Percentiles rank a stretch among this genome's conserved stretches.
Evolutionary conservation across 2,888 invertebrate species (phyloP).

Genomic region (Trachelus tabidus): DNA sequence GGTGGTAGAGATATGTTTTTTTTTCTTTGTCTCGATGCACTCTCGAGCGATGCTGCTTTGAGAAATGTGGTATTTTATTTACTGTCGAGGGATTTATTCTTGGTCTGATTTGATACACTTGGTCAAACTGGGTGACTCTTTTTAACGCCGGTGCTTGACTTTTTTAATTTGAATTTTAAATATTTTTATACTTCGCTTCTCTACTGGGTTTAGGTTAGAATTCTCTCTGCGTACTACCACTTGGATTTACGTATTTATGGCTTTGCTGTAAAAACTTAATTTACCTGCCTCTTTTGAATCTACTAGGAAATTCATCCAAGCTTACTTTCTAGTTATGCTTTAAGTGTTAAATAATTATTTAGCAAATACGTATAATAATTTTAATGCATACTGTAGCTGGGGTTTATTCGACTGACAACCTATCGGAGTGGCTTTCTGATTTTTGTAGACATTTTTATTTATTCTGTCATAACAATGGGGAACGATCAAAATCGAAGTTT

Average conservation of each 20-base stretch:
- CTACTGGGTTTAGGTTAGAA: background rate
- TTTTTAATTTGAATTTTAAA: background rate
- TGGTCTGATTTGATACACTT: background rate
- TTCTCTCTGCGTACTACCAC: background rate
- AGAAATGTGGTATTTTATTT: background rate
- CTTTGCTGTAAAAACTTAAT: background rate
- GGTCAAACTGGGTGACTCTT: background rate
- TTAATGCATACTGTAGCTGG: background rate
- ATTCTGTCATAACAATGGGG: background rate
- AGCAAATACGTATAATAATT: background rate
- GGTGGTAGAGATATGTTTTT: background rate
- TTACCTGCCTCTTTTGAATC: background rate
- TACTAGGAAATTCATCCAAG: background rate
- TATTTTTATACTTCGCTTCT: background rate
- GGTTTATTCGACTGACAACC: too few species aligned
- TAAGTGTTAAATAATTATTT: background rate
- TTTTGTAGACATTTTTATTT: background rate
- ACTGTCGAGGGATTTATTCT: background rate
- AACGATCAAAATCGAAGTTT: background rate
- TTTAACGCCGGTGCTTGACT: background rate
- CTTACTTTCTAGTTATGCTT: background rate
- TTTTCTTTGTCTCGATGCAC: background rate
- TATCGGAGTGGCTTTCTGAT: too few species aligned
- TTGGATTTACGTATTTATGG: background rate
- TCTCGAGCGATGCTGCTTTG: background rate